Conservation (phyloP, 2,888 invertebrate genomes). For the Callinectes sapidus region DNA sequence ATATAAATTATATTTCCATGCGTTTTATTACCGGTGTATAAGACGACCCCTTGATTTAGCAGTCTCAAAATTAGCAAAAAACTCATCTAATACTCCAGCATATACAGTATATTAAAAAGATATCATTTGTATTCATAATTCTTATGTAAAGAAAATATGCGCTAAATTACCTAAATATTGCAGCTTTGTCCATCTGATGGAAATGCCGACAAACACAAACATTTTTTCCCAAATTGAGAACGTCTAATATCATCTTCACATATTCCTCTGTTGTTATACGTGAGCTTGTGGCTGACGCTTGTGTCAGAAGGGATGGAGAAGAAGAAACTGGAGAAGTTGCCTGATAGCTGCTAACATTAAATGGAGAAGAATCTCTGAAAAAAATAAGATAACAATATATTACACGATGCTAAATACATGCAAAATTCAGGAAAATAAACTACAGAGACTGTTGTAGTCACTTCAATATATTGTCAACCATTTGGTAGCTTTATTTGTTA, state of each 20-base stretch:
- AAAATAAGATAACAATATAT: background rate
- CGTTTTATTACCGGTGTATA: no score
- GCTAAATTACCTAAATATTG: slow-evolving; percentile 81
- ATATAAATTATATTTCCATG: no score
- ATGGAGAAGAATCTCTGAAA: slow-evolving; percentile 62
- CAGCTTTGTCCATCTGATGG: slow-evolving; percentile 86
- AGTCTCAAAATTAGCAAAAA: no score
- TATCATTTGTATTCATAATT: background rate
- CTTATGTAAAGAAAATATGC: background rate
- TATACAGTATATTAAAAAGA: no score
- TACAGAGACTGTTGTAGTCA: background rate
- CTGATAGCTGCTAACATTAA: slow-evolving; percentile 60
- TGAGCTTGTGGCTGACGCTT: slow-evolving; percentile 7
- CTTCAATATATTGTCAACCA: background rate
- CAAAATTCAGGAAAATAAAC: background rate
- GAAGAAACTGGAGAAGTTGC: slow-evolving; percentile 55
- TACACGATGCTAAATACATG: background rate
- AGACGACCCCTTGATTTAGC: no score
- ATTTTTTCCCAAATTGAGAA: slow-evolving; percentile 94
- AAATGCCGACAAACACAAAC: slow-evolving; percentile 95
- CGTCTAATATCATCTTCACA: slow-evolving; percentile 90
- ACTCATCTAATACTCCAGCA: no score
- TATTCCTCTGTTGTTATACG: slow-evolving; percentile 80
- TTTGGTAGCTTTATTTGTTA: background rate
- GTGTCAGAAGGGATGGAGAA: slow-evolving; percentile 47